Percentiles rank a stretch among this genome's conserved stretches.
phyloP scores from a whole-genome alignment of 2,797 vertebrate genomes.

The Lutjanus campechanus region DNA sequence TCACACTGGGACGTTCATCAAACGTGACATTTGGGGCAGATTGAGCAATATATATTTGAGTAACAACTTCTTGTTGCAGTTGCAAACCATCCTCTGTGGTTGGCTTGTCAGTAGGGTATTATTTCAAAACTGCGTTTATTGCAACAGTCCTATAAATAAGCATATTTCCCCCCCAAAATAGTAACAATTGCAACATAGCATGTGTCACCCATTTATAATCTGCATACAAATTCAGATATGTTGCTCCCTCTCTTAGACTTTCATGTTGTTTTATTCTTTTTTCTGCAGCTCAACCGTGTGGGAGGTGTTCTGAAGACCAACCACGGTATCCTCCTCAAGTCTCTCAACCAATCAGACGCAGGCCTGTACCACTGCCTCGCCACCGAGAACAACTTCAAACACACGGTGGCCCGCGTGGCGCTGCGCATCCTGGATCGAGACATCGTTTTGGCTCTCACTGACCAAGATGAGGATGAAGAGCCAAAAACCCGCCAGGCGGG shows the following conservation, averaged over 20 bases:
- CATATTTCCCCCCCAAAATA: too few relatives aligned
- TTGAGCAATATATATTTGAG: too few relatives aligned
- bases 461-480: slow-evolving; percentile 78
- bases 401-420: slow-evolving; percentile 86
- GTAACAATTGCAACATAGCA: too few relatives aligned
- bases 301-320: slow-evolving; percentile 84
- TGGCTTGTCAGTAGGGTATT: too few relatives aligned
- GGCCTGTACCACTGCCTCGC: slow-evolving; percentile 89
- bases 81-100: too few relatives aligned
- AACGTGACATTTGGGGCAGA: too few relatives aligned
- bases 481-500: slow-evolving; percentile 54
- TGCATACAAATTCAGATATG: neutral
- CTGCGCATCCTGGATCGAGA: slow-evolving; percentile 87
- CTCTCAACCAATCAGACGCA: slow-evolving; percentile 84
- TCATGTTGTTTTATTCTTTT: slow-evolving; percentile 7
- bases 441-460: slow-evolving; percentile 87
- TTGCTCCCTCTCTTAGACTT: neutral
- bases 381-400: slow-evolving; percentile 90
- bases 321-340: slow-evolving; percentile 87
- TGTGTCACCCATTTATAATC: neutral
- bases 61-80: too few relatives aligned
- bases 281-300: slow-evolving; percentile 80
- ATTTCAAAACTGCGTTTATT: too few relatives aligned
- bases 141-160: too few relatives aligned
- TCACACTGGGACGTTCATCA: too few relatives aligned